Conservation (phyloP, 2,888 invertebrate species). For the Lobophora halterata region DNA sequence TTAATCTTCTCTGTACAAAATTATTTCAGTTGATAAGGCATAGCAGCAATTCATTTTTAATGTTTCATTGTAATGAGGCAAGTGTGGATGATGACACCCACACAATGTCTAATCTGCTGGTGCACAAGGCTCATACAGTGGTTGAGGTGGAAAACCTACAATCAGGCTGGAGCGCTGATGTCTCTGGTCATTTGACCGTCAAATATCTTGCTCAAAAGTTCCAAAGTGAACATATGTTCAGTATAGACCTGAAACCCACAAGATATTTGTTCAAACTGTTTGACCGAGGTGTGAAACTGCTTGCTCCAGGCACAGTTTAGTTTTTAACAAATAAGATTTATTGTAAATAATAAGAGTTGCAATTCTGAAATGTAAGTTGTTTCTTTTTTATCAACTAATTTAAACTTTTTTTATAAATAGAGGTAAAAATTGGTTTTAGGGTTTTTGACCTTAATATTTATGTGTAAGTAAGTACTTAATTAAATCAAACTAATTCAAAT, state of each 20-base stretch:
- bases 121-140: constrained; percentile 82
- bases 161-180: constrained; percentile 87
- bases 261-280: constrained; percentile 85
- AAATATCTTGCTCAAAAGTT: constrained; percentile 63
- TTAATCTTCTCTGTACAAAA: constrained; percentile 73
- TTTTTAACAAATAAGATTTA: not conserved
- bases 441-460: no score
- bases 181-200: constrained; percentile 85
- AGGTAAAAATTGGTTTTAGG: no score
- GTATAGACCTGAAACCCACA: constrained; percentile 49
- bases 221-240: constrained; percentile 48
- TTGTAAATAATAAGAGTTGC: no score
- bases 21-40: constrained; percentile 57
- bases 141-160: constrained; percentile 84
- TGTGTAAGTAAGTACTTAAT: no score
- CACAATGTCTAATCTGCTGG: constrained; percentile 81
- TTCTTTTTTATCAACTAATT: no score
- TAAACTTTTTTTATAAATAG: no score
- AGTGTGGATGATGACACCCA: constrained; percentile 79
- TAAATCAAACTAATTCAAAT: no score
- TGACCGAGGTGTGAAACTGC: constrained; percentile 87
- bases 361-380: no score
- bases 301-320: constrained; percentile 83
- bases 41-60: constrained; percentile 60
- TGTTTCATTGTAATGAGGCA: constrained; percentile 81